Evolutionary conservation across 1,140 invertebrate genomes (phyloP).

Genomic region (Drosophila guanche): DNA sequence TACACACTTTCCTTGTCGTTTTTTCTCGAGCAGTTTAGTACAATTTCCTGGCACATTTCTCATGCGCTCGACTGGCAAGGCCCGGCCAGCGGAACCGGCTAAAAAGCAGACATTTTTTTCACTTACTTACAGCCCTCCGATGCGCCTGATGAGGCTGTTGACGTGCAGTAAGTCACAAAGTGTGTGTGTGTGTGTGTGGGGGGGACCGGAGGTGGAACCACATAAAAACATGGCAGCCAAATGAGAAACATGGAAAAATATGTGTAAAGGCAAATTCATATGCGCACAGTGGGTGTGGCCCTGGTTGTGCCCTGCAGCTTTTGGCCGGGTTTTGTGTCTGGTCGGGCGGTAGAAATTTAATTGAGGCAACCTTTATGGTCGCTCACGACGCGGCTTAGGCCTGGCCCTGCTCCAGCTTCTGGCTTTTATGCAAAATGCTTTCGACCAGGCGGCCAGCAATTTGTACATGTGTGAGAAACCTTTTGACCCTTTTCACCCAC

Average conservation of each 20-base stretch:
- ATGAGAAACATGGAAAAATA: constrained; percentile 34
- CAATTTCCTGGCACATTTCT: constrained; percentile 76
- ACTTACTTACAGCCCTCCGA: constrained; percentile 50
- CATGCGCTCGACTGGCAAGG: constrained; percentile 20
- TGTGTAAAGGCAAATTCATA: constrained; percentile 36
- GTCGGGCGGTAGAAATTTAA: constrained; percentile 61
- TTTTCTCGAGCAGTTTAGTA: constrained; percentile 68
- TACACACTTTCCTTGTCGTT: constrained; percentile 12
- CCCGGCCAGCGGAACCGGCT: constrained; percentile 7
- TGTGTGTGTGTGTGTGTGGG: constrained; percentile 45
- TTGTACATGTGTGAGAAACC: constrained; percentile 66
- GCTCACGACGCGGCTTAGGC: neutral
- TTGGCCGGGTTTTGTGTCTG: constrained; percentile 30
- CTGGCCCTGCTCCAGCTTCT: constrained; percentile 11
- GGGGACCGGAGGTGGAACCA: constrained; percentile 3
- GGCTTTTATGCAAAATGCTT: constrained; percentile 63
- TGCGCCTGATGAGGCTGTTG: constrained; percentile 59
- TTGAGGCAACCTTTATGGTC: constrained; percentile 75
- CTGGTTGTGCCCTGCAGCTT: constrained; percentile 28
- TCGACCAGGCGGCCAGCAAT: constrained; percentile 57
- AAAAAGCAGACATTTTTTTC: constrained; percentile 66
- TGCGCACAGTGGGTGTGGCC: constrained; percentile 18
- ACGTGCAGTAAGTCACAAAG: constrained; percentile 75
- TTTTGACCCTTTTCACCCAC: constrained; percentile 30
- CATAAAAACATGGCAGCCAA: constrained; percentile 41